A percentile compares a stretch with the other conserved stretches of the same genome.
Evolutionary conservation across 2,797 vertebrate genomes (phyloP).

Genomic region (Myiotriccus ornatus): DNA sequence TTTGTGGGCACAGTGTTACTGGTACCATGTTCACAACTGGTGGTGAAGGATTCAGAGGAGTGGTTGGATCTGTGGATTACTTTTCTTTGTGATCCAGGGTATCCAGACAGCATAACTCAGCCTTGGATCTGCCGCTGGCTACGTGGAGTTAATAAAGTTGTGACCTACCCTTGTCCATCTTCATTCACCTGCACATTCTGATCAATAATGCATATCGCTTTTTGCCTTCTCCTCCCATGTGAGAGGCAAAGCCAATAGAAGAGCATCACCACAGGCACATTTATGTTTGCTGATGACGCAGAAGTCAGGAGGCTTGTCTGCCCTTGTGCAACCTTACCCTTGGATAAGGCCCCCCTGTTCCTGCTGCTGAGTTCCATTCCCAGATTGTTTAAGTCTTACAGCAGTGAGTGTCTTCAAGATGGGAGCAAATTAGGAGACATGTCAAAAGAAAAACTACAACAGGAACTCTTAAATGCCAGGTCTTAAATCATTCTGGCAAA

Average conservation of each 20-base stretch:
- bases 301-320: not conserved
- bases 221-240: conserved; percentile 25
- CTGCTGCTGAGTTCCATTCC: not conserved
- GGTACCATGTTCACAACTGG: fast-evolving
- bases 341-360: not conserved
- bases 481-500: conserved; percentile 68
- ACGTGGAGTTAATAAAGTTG: conserved; percentile 34
- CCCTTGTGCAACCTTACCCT: not conserved
- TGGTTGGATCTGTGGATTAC: not conserved
- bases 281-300: not conserved
- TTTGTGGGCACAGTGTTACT: not conserved
- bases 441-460: conserved; percentile 60
- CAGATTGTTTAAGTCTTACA: conserved; percentile 23
- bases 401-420: conserved; percentile 34
- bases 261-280: conserved; percentile 1
- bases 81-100: not conserved
- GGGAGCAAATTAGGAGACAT: conserved; percentile 49
- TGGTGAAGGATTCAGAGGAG: not conserved
- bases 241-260: conserved; percentile 28
- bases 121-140: not conserved
- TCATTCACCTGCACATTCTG: conserved; percentile 31
- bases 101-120: not conserved
- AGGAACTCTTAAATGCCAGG: conserved; percentile 64
- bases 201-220: conserved; percentile 52
- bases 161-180: conserved; percentile 43